A percentile compares a stretch with the other conserved stretches of the same genome.
Evolutionary conservation across 2,888 invertebrate species (phyloP).

Genomic region (Leptothorax acervorum): DNA sequence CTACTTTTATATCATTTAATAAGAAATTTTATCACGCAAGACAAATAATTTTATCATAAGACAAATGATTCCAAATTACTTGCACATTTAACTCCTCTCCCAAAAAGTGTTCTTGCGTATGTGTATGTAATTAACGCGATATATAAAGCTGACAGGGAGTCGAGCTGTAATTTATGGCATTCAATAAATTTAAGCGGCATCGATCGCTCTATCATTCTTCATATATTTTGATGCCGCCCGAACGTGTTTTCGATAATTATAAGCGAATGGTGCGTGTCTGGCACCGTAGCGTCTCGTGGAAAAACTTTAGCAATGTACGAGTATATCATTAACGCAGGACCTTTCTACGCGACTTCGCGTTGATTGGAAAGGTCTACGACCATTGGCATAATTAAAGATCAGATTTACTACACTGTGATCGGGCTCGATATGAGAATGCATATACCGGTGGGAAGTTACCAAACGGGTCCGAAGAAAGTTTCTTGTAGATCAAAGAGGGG

Average conservation of each 20-base stretch:
- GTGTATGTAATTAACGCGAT: not conserved
- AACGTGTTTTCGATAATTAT: not conserved
- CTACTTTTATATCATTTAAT: not conserved
- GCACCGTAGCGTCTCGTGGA: too few relatives aligned
- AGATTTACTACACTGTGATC: conserved; percentile 8
- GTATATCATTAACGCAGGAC: conserved; percentile 55
- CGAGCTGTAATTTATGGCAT: not conserved
- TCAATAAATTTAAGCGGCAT: conserved; percentile 11
- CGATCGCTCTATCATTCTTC: not conserved
- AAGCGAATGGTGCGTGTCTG: not conserved
- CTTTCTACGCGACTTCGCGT: not conserved
- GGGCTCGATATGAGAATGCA: conserved; percentile 27
- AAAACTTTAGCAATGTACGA: conserved; percentile 6
- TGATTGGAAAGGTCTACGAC: conserved; percentile 54
- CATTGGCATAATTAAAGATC: conserved; percentile 24
- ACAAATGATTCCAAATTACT: too few relatives aligned
- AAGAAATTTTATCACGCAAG: not conserved
- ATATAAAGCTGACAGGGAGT: not conserved
- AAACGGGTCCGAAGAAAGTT: conserved; percentile 76
- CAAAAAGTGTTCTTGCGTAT: not conserved
- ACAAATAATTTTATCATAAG: not conserved
- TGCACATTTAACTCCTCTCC: not conserved
- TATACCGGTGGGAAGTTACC: conserved; percentile 35
- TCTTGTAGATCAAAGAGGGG: conserved; percentile 52
- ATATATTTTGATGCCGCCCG: too few relatives aligned